A percentile compares a stretch with the other conserved stretches of the same genome.
These are phyloP conservation scores for Tineola bisselliella DNA, from an alignment of 2,888 invertebrate species.

Conservation along the genomic window DNA sequence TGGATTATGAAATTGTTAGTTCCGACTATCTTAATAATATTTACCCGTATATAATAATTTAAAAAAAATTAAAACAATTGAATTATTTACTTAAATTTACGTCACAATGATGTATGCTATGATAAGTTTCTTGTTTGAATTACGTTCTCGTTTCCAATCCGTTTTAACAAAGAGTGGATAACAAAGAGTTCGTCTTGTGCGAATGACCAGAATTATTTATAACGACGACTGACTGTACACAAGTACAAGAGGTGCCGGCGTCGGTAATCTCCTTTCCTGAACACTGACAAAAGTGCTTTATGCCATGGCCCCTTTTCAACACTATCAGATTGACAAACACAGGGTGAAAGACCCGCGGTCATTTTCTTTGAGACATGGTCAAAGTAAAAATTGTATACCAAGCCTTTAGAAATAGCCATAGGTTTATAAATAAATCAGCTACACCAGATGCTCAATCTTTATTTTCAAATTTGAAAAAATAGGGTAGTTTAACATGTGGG, in stretches of 20 bases:
- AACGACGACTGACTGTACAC: background rate
- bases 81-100: too few species aligned
- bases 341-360: background rate
- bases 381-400: background rate
- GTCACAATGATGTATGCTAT: too few species aligned
- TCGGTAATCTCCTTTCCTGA: background rate
- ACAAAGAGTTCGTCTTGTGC: background rate
- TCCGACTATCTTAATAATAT: too few species aligned
- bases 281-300: background rate
- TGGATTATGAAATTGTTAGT: too few species aligned
- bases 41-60: too few species aligned
- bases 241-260: background rate
- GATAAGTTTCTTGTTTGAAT: too few species aligned
- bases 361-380: background rate
- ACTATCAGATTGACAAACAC: background rate
- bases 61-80: too few species aligned
- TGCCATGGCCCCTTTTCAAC: background rate
- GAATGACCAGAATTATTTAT: conserved; percentile 3
- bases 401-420: too few species aligned
- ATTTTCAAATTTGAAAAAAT: too few species aligned
- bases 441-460: too few species aligned
- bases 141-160: background rate
- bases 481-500: too few species aligned
- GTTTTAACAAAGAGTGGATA: background rate
- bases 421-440: too few species aligned